phyloP scores from a whole-genome alignment of 2,888 invertebrate species.

The Entomobrya multifasciata region DNA sequence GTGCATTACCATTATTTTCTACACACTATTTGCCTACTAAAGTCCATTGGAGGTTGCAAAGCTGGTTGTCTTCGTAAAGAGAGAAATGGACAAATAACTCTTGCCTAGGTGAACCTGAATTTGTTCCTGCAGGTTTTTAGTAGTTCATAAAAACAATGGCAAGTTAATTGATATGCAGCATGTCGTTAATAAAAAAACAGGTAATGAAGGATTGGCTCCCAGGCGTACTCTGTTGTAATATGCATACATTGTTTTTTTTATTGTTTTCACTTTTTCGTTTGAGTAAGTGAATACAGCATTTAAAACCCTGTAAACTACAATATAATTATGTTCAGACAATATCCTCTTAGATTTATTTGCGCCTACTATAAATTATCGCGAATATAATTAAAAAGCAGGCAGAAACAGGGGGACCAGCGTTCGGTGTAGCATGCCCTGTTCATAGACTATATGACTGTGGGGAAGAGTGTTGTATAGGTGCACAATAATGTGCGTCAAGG shows the following conservation, averaged over 20 bases:
- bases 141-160: slow-evolving; percentile 35
- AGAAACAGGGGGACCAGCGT: background rate
- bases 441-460: too few relatives aligned
- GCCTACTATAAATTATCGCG: slow-evolving; percentile 59
- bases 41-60: too few relatives aligned
- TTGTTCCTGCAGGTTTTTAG: slow-evolving; percentile 44
- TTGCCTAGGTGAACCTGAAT: slow-evolving; percentile 15
- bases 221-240: background rate
- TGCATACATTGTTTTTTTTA: background rate
- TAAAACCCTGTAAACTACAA: slow-evolving; percentile 38
- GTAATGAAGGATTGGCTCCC: slow-evolving; percentile 53
- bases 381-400: slow-evolving; percentile 51
- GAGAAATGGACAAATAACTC: slow-evolving; percentile 11
- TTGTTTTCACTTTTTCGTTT: background rate
- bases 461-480: too few relatives aligned
- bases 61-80: too few relatives aligned
- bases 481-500: slow-evolving; percentile 3
- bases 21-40: too few relatives aligned
- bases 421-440: too few relatives aligned
- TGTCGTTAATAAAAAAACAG: slow-evolving; percentile 57
- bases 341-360: slow-evolving; percentile 55
- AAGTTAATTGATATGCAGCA: slow-evolving; percentile 58
- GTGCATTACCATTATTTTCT: slow-evolving; percentile 1
- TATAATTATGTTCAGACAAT: slow-evolving; percentile 55
- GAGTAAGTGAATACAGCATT: slow-evolving; percentile 37